These are phyloP conservation scores for Chloromyia formosa DNA, from an alignment of 2,888 invertebrate genomes.

Conservation along the genomic window DNA sequence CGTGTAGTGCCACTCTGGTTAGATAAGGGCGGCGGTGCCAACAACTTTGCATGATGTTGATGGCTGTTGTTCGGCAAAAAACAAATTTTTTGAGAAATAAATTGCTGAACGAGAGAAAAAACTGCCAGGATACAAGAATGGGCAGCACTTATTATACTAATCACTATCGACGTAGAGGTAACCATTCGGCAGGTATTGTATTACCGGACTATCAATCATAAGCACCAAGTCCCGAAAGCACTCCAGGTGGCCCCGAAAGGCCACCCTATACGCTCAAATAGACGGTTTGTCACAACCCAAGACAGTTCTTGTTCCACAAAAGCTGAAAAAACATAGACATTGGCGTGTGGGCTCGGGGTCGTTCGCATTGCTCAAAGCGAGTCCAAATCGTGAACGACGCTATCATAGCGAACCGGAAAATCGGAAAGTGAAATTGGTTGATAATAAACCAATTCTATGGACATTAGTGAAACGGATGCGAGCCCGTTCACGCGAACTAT, in stretches of 20 bases:
- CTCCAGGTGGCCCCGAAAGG: constrained; percentile 67
- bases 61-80: no score
- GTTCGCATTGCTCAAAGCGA: constrained; percentile 65
- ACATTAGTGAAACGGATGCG: constrained; percentile 70
- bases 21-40: no score
- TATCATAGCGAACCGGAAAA: constrained; percentile 65
- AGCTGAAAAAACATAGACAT: constrained; percentile 64
- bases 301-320: constrained; percentile 64
- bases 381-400: constrained; percentile 67
- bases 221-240: constrained; percentile 64
- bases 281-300: constrained; percentile 68
- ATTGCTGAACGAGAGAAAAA: constrained; percentile 69
- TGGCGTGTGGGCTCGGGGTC: constrained; percentile 71
- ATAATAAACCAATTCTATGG: constrained; percentile 73
- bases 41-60: no score
- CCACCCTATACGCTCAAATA: constrained; percentile 70
- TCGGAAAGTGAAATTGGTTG: constrained; percentile 66
- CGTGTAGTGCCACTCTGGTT: no score
- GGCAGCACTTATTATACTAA: constrained; percentile 63
- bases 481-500: constrained; percentile 64
- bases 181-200: constrained; percentile 54
- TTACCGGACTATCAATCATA: constrained; percentile 59
- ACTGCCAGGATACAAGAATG: constrained; percentile 61
- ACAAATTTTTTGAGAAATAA: constrained; percentile 79
- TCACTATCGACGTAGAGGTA: constrained; percentile 60